phyloP scores from a whole-genome alignment of 2,113 vertebrate species.

The Taurulus bubalis region DNA sequence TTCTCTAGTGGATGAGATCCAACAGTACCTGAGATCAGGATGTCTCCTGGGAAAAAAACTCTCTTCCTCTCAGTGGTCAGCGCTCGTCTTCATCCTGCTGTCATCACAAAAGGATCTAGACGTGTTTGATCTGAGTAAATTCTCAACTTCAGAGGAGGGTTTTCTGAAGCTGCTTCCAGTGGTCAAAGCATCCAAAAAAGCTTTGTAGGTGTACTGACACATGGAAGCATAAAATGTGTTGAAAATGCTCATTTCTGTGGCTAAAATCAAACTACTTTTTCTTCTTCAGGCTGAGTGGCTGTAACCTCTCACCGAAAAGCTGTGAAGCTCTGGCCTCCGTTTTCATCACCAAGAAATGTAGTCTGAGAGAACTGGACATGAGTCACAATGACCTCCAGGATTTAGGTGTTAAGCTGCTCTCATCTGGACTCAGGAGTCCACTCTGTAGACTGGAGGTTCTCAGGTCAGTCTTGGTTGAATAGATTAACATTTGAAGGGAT shows the following conservation, averaged over 20 bases:
- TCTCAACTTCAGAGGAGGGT: conserved; percentile 42
- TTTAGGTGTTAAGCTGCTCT: conserved; percentile 23
- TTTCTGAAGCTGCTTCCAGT: conserved; percentile 35
- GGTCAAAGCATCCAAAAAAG: conserved; percentile 41
- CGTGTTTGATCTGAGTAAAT: conserved; percentile 47
- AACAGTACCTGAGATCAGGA: conserved; percentile 20
- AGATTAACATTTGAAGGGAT: not conserved
- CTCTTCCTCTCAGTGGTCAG: conserved; percentile 51
- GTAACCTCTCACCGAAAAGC: conserved; percentile 32
- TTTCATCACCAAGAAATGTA: conserved; percentile 17
- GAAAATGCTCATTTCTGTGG: not conserved
- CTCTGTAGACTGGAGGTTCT: conserved; percentile 44
- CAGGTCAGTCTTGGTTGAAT: conserved; percentile 10
- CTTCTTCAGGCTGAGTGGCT: conserved; percentile 40
- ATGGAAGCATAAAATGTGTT: not conserved
- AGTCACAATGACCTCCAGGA: conserved; percentile 42
- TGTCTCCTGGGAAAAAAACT: not conserved
- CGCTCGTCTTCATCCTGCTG: conserved; percentile 47
- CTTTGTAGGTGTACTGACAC: conserved; percentile 34
- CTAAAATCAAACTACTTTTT: not conserved
- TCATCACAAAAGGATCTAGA: conserved; percentile 44
- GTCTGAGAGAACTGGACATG: conserved; percentile 50
- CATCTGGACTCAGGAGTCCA: conserved; percentile 29
- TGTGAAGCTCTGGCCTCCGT: conserved; percentile 22
- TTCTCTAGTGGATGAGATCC: conserved; percentile 38